These are phyloP conservation scores for Ephialtes manifestator DNA, from an alignment of 2,888 invertebrate species.

Conservation along the genomic window DNA sequence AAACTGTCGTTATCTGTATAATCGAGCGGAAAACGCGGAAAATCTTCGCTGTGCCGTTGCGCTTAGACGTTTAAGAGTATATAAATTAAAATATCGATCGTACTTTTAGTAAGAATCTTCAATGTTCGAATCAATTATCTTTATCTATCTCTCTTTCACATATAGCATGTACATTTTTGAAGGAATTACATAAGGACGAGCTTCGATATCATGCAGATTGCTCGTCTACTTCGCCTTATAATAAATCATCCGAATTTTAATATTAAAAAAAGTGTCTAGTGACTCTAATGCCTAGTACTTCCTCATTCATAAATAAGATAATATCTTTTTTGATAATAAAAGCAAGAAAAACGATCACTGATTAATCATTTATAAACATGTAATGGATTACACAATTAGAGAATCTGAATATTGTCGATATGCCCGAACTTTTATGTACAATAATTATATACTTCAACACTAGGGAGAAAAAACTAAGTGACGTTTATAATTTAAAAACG, in stretches of 20 bases:
- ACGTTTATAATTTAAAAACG: too few relatives aligned
- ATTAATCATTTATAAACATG: too few relatives aligned
- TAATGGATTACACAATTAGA: too few relatives aligned
- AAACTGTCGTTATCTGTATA: conserved; percentile 72
- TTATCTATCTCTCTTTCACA: conserved; percentile 8
- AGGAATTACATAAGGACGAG: conserved; percentile 66
- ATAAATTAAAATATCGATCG: conserved; percentile 61
- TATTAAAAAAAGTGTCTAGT: conserved; percentile 58
- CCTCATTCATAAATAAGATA: neutral
- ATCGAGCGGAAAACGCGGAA: conserved; percentile 71
- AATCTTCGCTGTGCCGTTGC: conserved; percentile 55
- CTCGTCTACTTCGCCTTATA: conserved; percentile 74
- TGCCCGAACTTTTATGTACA: too few relatives aligned
- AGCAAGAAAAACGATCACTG: too few relatives aligned
- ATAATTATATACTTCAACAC: too few relatives aligned
- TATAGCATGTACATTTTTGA: conserved; percentile 51
- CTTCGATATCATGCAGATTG: conserved; percentile 72
- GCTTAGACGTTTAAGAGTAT: conserved; percentile 62
- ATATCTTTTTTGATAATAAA: neutral
- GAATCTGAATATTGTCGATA: too few relatives aligned
- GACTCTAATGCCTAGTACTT: neutral
- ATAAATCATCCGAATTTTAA: conserved; percentile 81
- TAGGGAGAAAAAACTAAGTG: too few relatives aligned
- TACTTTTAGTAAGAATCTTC: conserved; percentile 65
- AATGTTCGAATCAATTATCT: conserved; percentile 69